Percentiles rank a stretch among this genome's conserved stretches.
Conservation (phyloP, 1,140 invertebrate species). For the Leptestheria dahalacensis region DNA sequence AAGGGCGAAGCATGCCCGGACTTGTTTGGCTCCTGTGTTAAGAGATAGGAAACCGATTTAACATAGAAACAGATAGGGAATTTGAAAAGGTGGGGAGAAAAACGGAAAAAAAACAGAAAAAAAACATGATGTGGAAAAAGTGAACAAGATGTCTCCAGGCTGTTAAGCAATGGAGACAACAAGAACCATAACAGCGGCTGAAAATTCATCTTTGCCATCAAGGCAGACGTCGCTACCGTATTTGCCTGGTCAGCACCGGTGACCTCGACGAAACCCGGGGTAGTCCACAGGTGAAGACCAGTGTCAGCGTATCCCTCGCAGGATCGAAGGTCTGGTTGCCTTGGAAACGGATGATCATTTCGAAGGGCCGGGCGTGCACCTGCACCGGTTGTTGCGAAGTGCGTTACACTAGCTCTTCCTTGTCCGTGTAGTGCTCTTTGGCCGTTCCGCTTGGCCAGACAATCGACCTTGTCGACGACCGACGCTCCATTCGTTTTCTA, state of each 20-base stretch:
- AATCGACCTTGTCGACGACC: constrained; percentile 24
- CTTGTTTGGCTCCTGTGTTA: too few species aligned
- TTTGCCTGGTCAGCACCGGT: constrained; percentile 19
- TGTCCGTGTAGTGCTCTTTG: constrained; percentile 28
- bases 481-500: constrained; percentile 7
- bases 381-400: constrained; percentile 34
- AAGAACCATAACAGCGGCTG: constrained; percentile 21
- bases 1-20: too few species aligned
- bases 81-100: too few species aligned
- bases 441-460: constrained; percentile 27
- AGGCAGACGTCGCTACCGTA: constrained; percentile 23
- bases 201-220: constrained; percentile 20
- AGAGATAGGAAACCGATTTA: too few species aligned
- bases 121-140: too few species aligned
- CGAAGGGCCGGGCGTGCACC: constrained; percentile 46
- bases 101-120: too few species aligned
- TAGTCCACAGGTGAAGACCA: constrained; percentile 35
- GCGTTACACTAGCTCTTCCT: constrained; percentile 27
- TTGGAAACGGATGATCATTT: constrained; percentile 38
- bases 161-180: too few species aligned
- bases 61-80: too few species aligned
- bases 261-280: constrained; percentile 23
- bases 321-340: constrained; percentile 33
- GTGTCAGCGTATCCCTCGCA: constrained; percentile 36
- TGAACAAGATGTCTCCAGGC: too few species aligned